Percentiles rank a stretch among this genome's conserved stretches.
Evolutionary conservation across 2,888 invertebrate genomes (phyloP).

Genomic region (Timema podura): DNA sequence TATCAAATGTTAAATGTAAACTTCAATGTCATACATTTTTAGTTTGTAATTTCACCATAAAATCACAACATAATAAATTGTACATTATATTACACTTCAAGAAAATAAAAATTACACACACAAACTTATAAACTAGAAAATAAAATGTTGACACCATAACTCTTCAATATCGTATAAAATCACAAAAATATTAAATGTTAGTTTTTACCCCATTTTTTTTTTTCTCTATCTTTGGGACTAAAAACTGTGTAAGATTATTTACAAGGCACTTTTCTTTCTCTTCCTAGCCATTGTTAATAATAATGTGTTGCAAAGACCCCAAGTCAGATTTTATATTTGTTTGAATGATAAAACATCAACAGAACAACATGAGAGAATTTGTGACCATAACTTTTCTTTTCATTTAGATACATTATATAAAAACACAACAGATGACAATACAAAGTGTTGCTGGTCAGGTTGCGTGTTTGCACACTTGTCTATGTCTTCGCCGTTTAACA

Average conservation of each 20-base stretch:
- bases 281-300: conserved; percentile 10
- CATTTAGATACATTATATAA: conserved; percentile 22
- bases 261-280: conserved; percentile 29
- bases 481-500: conserved; percentile 10
- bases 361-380: conserved; percentile 17
- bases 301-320: conserved; percentile 8
- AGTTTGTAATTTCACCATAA: conserved; percentile 15
- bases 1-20: background rate
- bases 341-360: conserved; percentile 3
- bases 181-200: conserved; percentile 26
- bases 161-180: conserved; percentile 26
- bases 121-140: conserved; percentile 23
- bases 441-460: background rate
- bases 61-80: conserved; percentile 23
- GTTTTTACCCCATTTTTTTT: conserved; percentile 17
- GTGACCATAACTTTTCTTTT: conserved; percentile 18
- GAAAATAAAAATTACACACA: conserved; percentile 19
- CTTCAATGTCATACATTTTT: background rate
- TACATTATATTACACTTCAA: conserved; percentile 23
- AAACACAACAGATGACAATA: conserved; percentile 21
- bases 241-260: conserved; percentile 24
- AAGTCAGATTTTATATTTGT: background rate
- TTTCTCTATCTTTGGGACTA: conserved; percentile 7
- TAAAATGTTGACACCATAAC: conserved; percentile 19
- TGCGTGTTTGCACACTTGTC: background rate